Base-by-base conservation (phyloP, 2,797 vertebrate genomes). In the Zenarchopterus dispar region DNA sequence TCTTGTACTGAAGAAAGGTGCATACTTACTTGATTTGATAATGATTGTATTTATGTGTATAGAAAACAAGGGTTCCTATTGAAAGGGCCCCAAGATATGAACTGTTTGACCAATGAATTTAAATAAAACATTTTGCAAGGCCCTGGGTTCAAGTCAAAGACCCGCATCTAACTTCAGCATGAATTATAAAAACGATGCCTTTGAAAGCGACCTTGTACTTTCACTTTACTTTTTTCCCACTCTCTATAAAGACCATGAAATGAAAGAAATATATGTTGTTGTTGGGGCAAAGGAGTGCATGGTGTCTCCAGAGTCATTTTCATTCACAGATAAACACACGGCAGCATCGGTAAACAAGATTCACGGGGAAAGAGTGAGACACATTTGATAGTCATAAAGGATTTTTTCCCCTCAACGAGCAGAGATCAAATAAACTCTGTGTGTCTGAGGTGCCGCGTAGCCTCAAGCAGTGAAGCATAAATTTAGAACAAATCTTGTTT, bases 361-460 rank as follows among this genome's bases (percentile, higher is more conserved):
- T 90, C 87, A 85, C 81, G 80, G 81, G 87, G 83, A 90, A 91
- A 92, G 83, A 90, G 89, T 91, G 86, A 93, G 89, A 93, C 88
- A 86, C 88, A 90, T 91, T 94, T 93, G 87, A 93, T 92, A 92
- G 90, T 92, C 89, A 92, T 93, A 92, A 92, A 93, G 90, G 84
- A 92, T 90, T 93, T 93, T 91, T 91, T 88, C 88, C 89, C 89
- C 87, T 87, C 85, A 90, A 91, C 85, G 79, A 91, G 86, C 81
- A 81, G 86, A 92, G 91, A 94, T 94, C 92, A 94, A 93, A 94
- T 90, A 86, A 80, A 84, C 59, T 87, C 78, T 83, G 87, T 85
- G 88, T 91, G 90, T 91, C 84, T 91, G 89, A 91, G 89, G 87
- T 86, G 85, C 87, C 85, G 80, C 78, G 81, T 91, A 89, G 91